These are phyloP conservation scores for Eolophus roseicapilla DNA, from an alignment of 2,113 vertebrate genomes.

Conservation along the genomic window DNA sequence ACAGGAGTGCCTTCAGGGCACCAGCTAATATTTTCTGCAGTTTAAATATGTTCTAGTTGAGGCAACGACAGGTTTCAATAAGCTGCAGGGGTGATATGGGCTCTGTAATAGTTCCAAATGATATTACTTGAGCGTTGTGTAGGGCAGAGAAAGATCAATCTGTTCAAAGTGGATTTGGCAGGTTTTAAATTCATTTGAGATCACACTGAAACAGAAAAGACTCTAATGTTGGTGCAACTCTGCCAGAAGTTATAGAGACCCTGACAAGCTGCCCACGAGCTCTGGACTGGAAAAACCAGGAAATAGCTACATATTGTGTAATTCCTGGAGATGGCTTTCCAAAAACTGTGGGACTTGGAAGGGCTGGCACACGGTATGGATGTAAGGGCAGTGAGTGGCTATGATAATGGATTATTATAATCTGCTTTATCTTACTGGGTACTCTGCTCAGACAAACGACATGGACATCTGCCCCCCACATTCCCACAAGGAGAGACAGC, in stretches of 20 bases:
- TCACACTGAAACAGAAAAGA: neutral
- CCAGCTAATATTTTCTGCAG: neutral
- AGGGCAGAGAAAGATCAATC: neutral
- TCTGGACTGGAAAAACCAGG: neutral
- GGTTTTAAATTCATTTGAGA: neutral
- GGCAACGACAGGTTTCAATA: neutral
- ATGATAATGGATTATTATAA: neutral
- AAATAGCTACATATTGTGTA: fast-evolving
- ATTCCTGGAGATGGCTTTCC: neutral
- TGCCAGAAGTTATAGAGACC: neutral
- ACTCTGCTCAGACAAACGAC: neutral
- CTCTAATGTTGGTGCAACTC: neutral
- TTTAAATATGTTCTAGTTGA: neutral
- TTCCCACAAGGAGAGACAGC: neutral
- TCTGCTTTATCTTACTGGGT: neutral
- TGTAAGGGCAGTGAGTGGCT: neutral
- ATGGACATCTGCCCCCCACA: fast-evolving
- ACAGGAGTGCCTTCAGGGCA: neutral
- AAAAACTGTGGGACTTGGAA: neutral
- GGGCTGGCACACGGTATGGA: neutral
- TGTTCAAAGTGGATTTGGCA: neutral
- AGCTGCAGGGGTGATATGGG: neutral
- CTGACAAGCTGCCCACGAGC: neutral
- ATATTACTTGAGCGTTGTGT: neutral
- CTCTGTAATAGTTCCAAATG: neutral